These are phyloP conservation scores for Anarrhichthys ocellatus DNA, from an alignment of 2,113 vertebrate species.

Conservation along the genomic window DNA sequence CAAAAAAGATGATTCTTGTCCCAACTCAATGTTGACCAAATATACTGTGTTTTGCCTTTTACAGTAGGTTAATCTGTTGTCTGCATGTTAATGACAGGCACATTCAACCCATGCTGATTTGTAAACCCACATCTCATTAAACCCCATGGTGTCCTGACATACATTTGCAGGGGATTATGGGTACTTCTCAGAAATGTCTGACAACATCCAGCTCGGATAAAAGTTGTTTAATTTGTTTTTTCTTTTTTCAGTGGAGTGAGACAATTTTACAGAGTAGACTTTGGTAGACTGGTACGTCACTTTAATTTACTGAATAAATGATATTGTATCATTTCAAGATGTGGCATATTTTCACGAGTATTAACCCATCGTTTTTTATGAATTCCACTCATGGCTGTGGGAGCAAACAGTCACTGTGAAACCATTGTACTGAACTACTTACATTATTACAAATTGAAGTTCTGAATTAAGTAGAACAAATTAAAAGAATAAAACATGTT, in stretches of 20 bases:
- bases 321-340: background rate
- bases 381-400: background rate
- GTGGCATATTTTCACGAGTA: background rate
- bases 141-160: background rate
- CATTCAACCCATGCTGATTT: background rate
- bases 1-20: background rate
- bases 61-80: background rate
- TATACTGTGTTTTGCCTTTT: background rate
- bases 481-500: background rate
- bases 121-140: background rate
- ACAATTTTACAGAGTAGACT: background rate
- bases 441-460: background rate
- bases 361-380: background rate
- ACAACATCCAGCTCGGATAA: background rate
- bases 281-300: background rate
- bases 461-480: background rate
- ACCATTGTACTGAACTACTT: background rate
- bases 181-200: background rate
- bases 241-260: background rate
- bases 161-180: conserved; percentile 17
- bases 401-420: background rate
- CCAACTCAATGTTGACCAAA: background rate
- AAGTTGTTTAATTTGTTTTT: background rate
- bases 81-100: background rate
- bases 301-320: conserved; percentile 3